Evolutionary conservation across 2,797 vertebrate species (phyloP).

Genomic region (Smutsia gigantea): DNA sequence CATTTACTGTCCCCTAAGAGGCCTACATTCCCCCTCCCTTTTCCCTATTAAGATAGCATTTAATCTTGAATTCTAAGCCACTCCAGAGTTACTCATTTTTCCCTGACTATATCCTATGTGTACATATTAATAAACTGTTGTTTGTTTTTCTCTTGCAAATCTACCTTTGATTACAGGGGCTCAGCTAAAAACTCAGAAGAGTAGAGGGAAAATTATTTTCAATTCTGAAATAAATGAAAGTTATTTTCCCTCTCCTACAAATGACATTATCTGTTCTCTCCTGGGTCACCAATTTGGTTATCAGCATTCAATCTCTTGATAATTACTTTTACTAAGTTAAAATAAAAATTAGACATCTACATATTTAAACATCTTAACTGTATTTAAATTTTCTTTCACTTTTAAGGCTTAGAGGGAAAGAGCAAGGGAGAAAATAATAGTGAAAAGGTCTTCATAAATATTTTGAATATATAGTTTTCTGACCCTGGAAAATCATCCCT

Average conservation of each 20-base stretch:
- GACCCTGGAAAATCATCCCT: not conserved
- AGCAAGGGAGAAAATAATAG: not conserved
- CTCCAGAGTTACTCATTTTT: not conserved
- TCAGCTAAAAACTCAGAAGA: not conserved
- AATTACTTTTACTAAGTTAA: not conserved
- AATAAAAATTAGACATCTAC: not conserved
- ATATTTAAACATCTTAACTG: not conserved
- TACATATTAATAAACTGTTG: not conserved
- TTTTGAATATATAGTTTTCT: not conserved
- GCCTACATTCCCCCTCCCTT: not conserved
- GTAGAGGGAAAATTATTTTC: not conserved
- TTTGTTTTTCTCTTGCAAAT: not conserved
- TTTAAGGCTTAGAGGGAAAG: not conserved
- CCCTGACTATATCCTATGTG: not conserved
- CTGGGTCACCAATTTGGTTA: not conserved
- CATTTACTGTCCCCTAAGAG: not conserved
- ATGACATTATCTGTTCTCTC: not conserved
- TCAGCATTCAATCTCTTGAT: not conserved
- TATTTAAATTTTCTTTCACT: not conserved
- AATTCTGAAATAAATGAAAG: not conserved
- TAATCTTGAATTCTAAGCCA: not conserved
- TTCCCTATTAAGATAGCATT: not conserved
- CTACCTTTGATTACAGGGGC: not conserved
- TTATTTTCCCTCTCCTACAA: not conserved
- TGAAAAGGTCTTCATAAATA: not conserved